These are phyloP conservation scores for Eunapius fragilis DNA, from an alignment of 37 sponge, comb jelly and placozoan species.

Conservation along the genomic window DNA sequence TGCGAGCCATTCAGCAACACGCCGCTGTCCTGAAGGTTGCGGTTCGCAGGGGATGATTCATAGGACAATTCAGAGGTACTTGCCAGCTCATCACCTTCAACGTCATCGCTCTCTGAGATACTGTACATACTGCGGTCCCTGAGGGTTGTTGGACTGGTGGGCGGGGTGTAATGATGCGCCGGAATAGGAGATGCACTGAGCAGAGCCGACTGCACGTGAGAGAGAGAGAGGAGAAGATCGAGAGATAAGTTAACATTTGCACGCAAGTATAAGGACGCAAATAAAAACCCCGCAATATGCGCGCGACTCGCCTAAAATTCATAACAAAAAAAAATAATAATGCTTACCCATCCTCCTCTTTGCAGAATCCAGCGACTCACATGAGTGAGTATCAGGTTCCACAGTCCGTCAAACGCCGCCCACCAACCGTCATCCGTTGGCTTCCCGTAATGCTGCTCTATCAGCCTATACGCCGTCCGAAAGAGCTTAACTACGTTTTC, in stretches of 20 bases:
- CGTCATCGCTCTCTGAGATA: background rate
- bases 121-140: background rate
- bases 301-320: no score
- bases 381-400: constrained; percentile 2
- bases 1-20: background rate
- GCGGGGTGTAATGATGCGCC: background rate
- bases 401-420: constrained; percentile 14
- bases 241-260: no score
- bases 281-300: no score
- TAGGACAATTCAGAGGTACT: background rate
- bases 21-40: background rate
- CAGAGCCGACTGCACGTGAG: background rate
- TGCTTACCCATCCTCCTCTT: constrained; percentile 47
- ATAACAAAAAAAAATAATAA: background rate
- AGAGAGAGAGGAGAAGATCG: no score
- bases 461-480: background rate
- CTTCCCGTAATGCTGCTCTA: background rate
- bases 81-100: background rate
- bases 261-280: no score
- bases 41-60: background rate
- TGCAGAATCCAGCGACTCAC: constrained; percentile 32
- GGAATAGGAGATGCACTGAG: background rate
- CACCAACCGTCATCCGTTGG: background rate
- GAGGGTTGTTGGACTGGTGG: background rate
- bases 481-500: background rate